A percentile compares a stretch with the other conserved stretches of the same genome.
These are phyloP conservation scores for Mythimna vitellina DNA, from an alignment of 2,888 invertebrate genomes.

Conservation along the genomic window DNA sequence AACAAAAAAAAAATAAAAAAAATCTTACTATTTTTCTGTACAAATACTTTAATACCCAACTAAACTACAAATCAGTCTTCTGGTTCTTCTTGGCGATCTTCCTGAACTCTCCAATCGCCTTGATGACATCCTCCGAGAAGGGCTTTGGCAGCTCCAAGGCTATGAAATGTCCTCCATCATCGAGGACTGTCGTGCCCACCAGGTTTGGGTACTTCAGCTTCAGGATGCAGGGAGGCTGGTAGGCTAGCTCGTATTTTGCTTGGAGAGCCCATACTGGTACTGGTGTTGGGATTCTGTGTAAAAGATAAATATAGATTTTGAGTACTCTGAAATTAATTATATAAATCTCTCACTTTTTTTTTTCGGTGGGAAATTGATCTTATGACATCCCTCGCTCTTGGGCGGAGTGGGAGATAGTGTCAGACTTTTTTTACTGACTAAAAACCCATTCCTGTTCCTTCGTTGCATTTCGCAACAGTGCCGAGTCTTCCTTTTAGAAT, in stretches of 20 bases:
- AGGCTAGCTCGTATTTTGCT: constrained; percentile 93
- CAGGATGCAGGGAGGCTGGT: constrained; percentile 90
- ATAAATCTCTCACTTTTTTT: too few species aligned
- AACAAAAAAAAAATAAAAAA: too few species aligned
- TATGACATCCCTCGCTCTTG: too few species aligned
- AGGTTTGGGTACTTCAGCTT: constrained; percentile 91
- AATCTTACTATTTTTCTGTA: background rate
- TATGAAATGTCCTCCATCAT: constrained; percentile 96
- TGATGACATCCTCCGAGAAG: constrained; percentile 92
- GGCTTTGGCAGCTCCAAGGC: constrained; percentile 94
- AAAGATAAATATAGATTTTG: too few species aligned
- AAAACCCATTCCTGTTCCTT: too few species aligned
- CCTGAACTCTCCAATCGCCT: constrained; percentile 76
- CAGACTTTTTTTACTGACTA: too few species aligned
- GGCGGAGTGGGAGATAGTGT: too few species aligned
- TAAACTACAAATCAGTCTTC: constrained; percentile 85
- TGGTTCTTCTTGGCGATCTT: constrained; percentile 55
- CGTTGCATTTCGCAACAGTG: too few species aligned
- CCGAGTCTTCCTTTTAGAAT: too few species aligned
- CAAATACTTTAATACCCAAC: constrained; percentile 9
- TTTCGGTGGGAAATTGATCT: too few species aligned
- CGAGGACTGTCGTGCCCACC: constrained; percentile 91
- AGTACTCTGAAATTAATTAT: too few species aligned
- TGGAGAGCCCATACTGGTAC: constrained; percentile 93
- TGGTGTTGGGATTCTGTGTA: constrained; percentile 90